phyloP scores from a whole-genome alignment of 2,113 vertebrate genomes.

The Ibidorhyncha struthersii region DNA sequence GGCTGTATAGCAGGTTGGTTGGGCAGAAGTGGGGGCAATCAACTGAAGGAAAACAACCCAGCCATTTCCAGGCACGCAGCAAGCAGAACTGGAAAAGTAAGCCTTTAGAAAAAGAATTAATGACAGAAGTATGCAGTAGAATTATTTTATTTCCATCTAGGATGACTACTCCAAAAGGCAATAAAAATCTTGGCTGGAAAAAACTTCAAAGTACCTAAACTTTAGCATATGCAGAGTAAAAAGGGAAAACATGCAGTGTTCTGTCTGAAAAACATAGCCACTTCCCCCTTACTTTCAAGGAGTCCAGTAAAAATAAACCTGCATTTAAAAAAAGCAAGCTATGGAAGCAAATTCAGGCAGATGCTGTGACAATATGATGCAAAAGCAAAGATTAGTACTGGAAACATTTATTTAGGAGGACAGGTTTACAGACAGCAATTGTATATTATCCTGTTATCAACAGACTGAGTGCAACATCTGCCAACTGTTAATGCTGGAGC shows the following conservation, averaged over 20 bases:
- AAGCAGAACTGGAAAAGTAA: not conserved
- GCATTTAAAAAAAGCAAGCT: not conserved
- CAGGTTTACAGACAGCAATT: not conserved
- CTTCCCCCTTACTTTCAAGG: not conserved
- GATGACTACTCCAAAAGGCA: not conserved
- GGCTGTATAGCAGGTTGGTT: not conserved
- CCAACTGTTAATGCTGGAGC: not conserved
- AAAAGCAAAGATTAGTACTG: not conserved
- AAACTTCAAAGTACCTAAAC: not conserved
- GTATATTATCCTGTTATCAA: not conserved
- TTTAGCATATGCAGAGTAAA: not conserved
- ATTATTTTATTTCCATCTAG: conserved; percentile 2
- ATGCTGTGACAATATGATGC: not conserved
- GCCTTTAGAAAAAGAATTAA: not conserved
- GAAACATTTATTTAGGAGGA: not conserved
- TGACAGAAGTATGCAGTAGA: not conserved
- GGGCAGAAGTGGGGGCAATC: not conserved
- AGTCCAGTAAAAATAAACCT: conserved; percentile 17
- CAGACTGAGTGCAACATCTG: not conserved
- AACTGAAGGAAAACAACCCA: not conserved
- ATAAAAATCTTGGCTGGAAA: conserved; percentile 16
- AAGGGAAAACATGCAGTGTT: not conserved
- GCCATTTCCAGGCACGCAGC: not conserved
- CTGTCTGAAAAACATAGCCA: not conserved
- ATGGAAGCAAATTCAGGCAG: not conserved